Base-by-base conservation (phyloP, 2,797 vertebrate species). In the Pseudomugil tenellus region DNA sequence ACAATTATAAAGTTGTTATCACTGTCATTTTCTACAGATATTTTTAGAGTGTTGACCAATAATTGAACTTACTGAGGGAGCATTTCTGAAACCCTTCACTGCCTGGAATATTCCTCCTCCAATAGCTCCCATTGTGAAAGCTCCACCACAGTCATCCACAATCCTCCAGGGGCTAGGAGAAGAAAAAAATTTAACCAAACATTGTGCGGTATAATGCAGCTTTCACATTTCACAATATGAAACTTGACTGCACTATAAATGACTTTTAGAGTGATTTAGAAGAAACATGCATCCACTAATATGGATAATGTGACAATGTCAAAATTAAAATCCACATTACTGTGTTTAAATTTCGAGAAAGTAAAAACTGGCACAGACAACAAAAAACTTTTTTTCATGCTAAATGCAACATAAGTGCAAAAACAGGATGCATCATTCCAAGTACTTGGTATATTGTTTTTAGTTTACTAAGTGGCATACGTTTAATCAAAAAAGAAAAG, bases 31-130 rank as follows among this genome's bases (percentile, higher is more conserved):
- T 14, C 35, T 37, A 37, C 35, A 37, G 35, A 37, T 14, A 37
- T 13, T 37, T 13, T 14, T 3, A 37, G 21, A 46, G n/a, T 21
- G 8, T 17, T 46, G 43, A 46, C 7, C n/a, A 4, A 58, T 23
- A 3, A 53, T 3, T 29, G 26, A 76, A 96, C 96, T 95, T 81
- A 99, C 98, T 73, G 95, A 93, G 8, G 98, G 98, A 69, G 98
- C 93, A 72, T 98, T 99, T 84, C 97, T 94, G 83, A 99, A 99
- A 32, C 97, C 98, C 90, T 98, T 99, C 60, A 98, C 93, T 7
- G 97, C 95, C 80, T 99, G 98, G 88, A 99, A 99, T 79, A 99
- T 96, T 37, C 97, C 96, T 58, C 98, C 98, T 70, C 97, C 98
- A 32, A 99, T 97, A 60, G 96, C 95, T 13, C 97, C 98, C 98